phyloP scores from a whole-genome alignment of 2,797 vertebrate genomes.

The Columba guinea region DNA sequence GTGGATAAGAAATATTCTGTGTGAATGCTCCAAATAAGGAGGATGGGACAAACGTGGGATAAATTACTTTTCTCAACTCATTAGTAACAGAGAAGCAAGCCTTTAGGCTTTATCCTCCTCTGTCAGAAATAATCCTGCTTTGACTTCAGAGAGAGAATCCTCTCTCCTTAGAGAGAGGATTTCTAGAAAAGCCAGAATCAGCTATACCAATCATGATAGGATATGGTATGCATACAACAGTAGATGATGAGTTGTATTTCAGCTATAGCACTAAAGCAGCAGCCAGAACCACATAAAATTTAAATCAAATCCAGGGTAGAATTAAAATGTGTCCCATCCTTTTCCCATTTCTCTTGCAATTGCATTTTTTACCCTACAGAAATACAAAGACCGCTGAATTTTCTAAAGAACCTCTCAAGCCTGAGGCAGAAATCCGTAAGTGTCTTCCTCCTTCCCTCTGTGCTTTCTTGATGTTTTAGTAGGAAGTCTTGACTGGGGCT shows the following conservation, averaged over 20 bases:
- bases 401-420: not conserved
- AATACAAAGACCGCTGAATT: not conserved
- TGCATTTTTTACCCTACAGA: not conserved
- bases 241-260: not conserved
- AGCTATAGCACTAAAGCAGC: not conserved
- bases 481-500: not conserved
- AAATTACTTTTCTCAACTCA: not conserved
- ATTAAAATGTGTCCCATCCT: not conserved
- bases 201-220: not conserved
- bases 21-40: not conserved
- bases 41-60: not conserved
- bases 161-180: not conserved
- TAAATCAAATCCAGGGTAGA: not conserved
- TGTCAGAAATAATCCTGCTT: constrained; percentile 40
- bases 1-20: not conserved
- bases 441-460: not conserved
- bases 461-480: not conserved
- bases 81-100: not conserved
- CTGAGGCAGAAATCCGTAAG: not conserved
- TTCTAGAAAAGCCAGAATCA: constrained; percentile 36
- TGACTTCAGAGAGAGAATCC: constrained; percentile 2
- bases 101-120: constrained; percentile 15
- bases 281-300: not conserved
- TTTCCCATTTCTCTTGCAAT: not conserved
- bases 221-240: not conserved